Evolutionary conservation across 1,140 invertebrate genomes (phyloP), one percentile per base, ranked within the genome.

Genomic region (Cydia splendana): DNA sequence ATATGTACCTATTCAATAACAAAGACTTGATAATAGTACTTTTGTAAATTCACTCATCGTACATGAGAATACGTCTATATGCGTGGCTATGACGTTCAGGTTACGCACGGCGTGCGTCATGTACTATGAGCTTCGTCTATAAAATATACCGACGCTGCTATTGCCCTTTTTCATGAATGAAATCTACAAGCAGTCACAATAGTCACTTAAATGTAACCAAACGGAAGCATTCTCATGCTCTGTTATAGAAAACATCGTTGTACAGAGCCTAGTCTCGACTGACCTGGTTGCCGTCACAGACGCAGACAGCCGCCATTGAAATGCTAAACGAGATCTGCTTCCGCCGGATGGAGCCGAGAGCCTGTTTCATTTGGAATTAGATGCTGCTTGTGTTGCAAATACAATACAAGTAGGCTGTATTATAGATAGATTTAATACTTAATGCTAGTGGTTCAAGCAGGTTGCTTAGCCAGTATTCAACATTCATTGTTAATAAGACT

Each of bases 241-340:
- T n/a, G 53, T 57, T 57, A 57, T 57, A 57, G 53, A 57, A 57
- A 57, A 57, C 53, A 57, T 18, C 53, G 20, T 18, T 57, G 53
- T 57, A 20, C n/a, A 57, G 48, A 51, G 51, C 51, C 51, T 18
- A 15, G 53, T 18, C 53, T 18, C 45, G 45, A 18, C 53, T 57
- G 53, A 57, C 53, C 53, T 57, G 53, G 53, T 20, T 57, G n/a
- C 53, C n/a, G 53, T 57, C 45, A 48, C 45, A 48, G 45, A 15
- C 38, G 38, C 38, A 48, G 53, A 57, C 53, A 18, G 53, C 53
- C n/a, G 53, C 15, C 53, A 57, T 57, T 57, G 53, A 57, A 57
- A 57, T 57, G 53, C 53, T 57, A 57, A 57, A 57, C 53, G 53
- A 57, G 53, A 57, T 18, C 53, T 57, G 53, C 53, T 57, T 57